Conservation (phyloP, 1,140 invertebrate species). For the Sycobia sp. region DNA sequence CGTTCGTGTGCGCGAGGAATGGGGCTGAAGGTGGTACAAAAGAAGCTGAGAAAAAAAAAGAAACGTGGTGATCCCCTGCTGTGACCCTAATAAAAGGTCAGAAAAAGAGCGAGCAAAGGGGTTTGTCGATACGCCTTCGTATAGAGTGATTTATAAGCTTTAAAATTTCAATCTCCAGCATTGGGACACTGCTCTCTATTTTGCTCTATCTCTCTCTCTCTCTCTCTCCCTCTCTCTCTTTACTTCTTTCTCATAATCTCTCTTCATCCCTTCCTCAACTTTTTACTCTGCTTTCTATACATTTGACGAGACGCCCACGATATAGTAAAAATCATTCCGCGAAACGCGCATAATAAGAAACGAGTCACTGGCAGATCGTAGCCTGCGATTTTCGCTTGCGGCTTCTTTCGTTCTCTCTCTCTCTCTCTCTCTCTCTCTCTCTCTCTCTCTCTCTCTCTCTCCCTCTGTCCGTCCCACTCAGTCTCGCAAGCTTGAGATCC, state of each 20-base stretch:
- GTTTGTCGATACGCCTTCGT: conserved; percentile 1
- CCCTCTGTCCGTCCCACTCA: no score
- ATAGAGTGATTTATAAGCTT: conserved; percentile 23
- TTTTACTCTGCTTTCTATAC: neutral
- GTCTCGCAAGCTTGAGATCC: neutral
- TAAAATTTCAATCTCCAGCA: conserved; percentile 15
- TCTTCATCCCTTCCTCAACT: neutral
- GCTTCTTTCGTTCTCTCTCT: no score
- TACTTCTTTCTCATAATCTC: no score
- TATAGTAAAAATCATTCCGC: conserved; percentile 13
- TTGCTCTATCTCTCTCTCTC: no score
- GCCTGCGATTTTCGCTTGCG: no score
- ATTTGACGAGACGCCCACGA: conserved; percentile 4
- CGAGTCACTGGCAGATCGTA: neutral
- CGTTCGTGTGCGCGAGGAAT: neutral
- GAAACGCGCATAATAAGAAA: neutral
- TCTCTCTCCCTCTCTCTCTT: no score
- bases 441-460: neutral
- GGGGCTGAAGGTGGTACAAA: neutral
- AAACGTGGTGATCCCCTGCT: no score
- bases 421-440: neutral
- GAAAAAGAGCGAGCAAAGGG: neutral
- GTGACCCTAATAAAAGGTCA: neutral
- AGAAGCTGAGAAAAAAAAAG: conserved; percentile 3
- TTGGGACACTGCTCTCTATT: neutral